phyloP scores from a whole-genome alignment of 2,888 invertebrate species.

The Phalera bucephala region DNA sequence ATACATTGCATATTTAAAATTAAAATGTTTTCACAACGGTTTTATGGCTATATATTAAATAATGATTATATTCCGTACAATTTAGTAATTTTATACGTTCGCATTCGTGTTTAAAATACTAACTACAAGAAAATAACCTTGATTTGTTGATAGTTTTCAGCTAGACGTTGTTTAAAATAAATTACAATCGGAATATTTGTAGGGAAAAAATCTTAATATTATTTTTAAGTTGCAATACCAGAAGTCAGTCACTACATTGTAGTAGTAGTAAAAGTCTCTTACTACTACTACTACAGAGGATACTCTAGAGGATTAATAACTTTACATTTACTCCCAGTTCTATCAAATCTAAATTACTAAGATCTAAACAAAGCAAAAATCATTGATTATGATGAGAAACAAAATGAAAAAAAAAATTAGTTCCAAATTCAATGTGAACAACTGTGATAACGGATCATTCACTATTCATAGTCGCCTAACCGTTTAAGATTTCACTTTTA shows the following conservation, averaged over 20 bases:
- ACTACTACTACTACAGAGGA: no score
- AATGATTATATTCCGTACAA: slow-evolving; percentile 2
- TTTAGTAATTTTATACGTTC: slow-evolving; percentile 6
- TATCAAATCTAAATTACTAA: no score
- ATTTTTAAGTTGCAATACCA: no score
- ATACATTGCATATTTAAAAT: slow-evolving; percentile 8
- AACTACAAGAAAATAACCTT: background rate
- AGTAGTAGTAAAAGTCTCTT: no score
- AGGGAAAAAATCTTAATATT: no score
- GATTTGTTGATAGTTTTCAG: background rate
- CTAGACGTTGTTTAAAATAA: background rate
- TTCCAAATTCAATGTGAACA: slow-evolving; percentile 18
- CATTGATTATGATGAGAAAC: background rate
- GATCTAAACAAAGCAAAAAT: no score
- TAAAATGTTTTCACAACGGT: slow-evolving; percentile 6
- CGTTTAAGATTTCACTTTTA: slow-evolving; percentile 62
- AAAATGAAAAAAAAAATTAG: slow-evolving; percentile 6
- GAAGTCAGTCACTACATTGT: no score
- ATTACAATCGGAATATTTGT: no score
- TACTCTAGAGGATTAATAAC: no score
- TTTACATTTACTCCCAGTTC: no score
- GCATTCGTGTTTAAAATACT: background rate
- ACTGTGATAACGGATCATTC: slow-evolving; percentile 34
- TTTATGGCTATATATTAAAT: slow-evolving; percentile 12
- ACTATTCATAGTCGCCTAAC: slow-evolving; percentile 31